Conservation (phyloP, 2,113 vertebrate species). For the Boulengeromyrus knoepffleri region DNA sequence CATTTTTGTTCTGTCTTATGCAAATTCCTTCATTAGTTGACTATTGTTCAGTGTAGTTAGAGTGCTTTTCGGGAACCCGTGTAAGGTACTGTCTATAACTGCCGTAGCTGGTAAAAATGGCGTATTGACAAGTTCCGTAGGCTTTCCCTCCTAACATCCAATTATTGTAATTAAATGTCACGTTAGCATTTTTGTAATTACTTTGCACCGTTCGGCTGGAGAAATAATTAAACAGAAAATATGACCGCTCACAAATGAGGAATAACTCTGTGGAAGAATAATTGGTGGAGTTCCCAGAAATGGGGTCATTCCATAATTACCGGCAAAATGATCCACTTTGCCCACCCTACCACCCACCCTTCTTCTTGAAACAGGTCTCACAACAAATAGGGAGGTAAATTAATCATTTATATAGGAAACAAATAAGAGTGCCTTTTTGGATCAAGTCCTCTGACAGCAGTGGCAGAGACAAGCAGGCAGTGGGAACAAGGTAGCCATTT, state of each 20-base stretch:
- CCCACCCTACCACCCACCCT: not conserved
- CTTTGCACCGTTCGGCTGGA: slow-evolving; percentile 22
- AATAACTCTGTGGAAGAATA: not conserved
- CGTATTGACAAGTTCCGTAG: slow-evolving; percentile 33
- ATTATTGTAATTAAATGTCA: slow-evolving; percentile 41
- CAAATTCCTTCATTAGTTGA: slow-evolving; percentile 31
- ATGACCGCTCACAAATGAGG: not conserved
- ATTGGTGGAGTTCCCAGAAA: slow-evolving; percentile 5
- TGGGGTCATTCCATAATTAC: slow-evolving; percentile 10
- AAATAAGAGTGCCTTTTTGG: slow-evolving; percentile 19
- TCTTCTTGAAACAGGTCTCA: slow-evolving; percentile 22
- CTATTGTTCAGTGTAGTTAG: slow-evolving; percentile 14
- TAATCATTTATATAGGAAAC: slow-evolving; percentile 35
- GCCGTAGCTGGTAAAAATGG: slow-evolving; percentile 37
- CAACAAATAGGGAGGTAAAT: slow-evolving; percentile 30
- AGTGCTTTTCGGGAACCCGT: slow-evolving; percentile 16
- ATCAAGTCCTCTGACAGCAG: slow-evolving; percentile 31
- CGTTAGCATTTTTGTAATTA: slow-evolving; percentile 31
- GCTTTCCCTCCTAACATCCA: slow-evolving; percentile 34
- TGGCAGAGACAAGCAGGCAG: slow-evolving; percentile 6
- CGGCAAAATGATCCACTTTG: slow-evolving; percentile 1
- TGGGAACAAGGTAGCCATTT: slow-evolving; percentile 20
- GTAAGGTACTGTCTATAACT: slow-evolving; percentile 20
- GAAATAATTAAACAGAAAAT: slow-evolving; percentile 23
- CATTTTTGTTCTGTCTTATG: slow-evolving; percentile 21